A percentile compares a stretch with the other conserved stretches of the same genome.
These are phyloP conservation scores for Agrilus mali DNA, from an alignment of 2,888 invertebrate species.

Conservation along the genomic window DNA sequence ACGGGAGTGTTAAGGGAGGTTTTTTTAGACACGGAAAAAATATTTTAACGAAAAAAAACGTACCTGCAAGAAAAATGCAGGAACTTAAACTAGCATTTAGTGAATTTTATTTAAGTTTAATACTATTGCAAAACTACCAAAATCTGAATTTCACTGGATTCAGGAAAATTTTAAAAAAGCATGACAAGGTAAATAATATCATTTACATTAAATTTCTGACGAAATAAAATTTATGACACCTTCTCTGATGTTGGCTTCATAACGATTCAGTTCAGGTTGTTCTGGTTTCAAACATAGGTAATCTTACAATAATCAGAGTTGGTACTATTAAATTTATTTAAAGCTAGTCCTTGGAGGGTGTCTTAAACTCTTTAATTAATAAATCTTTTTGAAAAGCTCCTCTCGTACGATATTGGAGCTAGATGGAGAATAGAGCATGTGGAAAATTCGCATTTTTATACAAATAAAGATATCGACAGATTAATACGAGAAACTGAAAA, in stretches of 20 bases:
- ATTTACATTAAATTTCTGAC: too few species aligned
- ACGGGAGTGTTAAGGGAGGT: constrained; percentile 25
- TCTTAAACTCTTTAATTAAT: too few species aligned
- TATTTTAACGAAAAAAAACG: constrained; percentile 29
- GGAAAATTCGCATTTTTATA: constrained; percentile 88
- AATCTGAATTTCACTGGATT: constrained; percentile 98
- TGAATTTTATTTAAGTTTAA: constrained; percentile 94
- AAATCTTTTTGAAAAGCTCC: constrained; percentile 41
- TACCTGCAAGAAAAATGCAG: constrained; percentile 67
- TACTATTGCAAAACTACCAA: constrained; percentile 95
- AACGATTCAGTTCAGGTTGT: too few species aligned
- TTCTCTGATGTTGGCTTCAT: too few species aligned
- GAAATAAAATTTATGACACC: too few species aligned
- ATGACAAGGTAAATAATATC: constrained; percentile 72
- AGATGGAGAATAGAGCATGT: constrained; percentile 89
- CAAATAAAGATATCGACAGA: constrained; percentile 93
- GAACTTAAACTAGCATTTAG: constrained; percentile 96
- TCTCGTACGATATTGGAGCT: constrained; percentile 72
- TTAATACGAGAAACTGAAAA: constrained; percentile 91
- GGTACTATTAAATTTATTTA: too few species aligned
- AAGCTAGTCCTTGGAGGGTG: too few species aligned
- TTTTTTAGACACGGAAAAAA: constrained; percentile 24
- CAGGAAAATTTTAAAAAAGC: constrained; percentile 97
- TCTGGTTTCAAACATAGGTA: too few species aligned
- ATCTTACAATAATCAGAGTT: too few species aligned